Evolutionary conservation across 2,113 vertebrate genomes (phyloP).

Genomic region (Hassar affinis): DNA sequence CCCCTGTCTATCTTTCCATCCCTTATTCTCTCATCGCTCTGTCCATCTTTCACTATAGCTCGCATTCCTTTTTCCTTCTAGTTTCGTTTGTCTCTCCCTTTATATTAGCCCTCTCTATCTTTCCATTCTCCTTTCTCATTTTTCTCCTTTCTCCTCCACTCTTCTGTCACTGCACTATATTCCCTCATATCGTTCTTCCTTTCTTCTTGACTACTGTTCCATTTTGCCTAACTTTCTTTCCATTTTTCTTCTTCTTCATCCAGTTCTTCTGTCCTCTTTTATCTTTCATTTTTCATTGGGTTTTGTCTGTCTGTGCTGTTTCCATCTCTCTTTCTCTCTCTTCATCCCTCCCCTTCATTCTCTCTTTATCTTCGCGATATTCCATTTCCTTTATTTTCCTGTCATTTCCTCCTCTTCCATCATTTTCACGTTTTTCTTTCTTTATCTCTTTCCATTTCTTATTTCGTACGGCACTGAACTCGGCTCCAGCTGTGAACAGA

Average conservation of each 20-base stretch:
- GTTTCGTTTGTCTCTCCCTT: neutral
- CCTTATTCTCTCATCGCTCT: neutral
- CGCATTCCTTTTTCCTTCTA: neutral
- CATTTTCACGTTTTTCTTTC: neutral
- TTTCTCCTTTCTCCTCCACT: neutral
- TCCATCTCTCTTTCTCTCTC: neutral
- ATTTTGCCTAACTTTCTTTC: neutral
- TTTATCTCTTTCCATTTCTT: neutral
- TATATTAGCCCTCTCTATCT: neutral
- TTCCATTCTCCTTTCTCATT: neutral
- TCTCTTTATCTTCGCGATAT: neutral
- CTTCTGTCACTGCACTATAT: neutral
- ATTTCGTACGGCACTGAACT: neutral
- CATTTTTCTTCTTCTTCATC: neutral
- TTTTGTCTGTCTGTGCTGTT: neutral
- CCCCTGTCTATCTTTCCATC: neutral
- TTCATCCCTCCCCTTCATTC: too few relatives aligned
- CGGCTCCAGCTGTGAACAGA: constrained; percentile 1
- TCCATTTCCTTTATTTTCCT: neutral
- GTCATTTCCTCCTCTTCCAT: neutral
- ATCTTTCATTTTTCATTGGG: neutral
- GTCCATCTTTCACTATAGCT: neutral
- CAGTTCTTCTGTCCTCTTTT: neutral
- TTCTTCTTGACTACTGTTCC: neutral
- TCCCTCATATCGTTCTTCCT: neutral